phyloP scores from a whole-genome alignment of 2,888 invertebrate genomes.

The Tenthredo notha region DNA sequence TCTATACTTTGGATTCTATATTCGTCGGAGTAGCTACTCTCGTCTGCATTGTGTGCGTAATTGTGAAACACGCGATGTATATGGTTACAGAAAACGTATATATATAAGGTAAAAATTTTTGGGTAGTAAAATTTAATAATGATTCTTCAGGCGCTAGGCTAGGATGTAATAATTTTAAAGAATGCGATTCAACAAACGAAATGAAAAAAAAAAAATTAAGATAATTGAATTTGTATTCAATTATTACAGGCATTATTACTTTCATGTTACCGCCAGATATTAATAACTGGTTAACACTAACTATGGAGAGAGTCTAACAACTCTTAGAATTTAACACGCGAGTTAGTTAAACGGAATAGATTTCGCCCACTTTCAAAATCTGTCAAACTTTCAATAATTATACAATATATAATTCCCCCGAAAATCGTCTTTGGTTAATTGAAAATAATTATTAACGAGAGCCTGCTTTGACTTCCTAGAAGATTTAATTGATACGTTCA shows the following conservation, averaged over 20 bases:
- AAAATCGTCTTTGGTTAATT: background rate
- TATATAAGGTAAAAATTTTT: background rate
- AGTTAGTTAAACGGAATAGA: constrained; percentile 22
- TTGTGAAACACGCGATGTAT: constrained; percentile 12
- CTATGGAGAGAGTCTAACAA: constrained; percentile 6
- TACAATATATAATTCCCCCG: background rate
- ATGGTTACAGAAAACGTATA: background rate
- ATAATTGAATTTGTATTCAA: constrained; percentile 36
- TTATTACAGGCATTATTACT: constrained; percentile 1
- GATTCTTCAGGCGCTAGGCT: background rate
- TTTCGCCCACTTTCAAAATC: constrained; percentile 42
- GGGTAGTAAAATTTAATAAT: background rate
- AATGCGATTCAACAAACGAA: background rate
- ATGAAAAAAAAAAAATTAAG: constrained; percentile 16
- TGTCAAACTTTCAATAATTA: constrained; percentile 8
- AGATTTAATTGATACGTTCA: background rate
- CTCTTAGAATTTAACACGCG: constrained; percentile 10
- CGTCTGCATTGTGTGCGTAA: background rate
- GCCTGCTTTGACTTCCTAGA: background rate
- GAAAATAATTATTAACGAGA: constrained; percentile 17
- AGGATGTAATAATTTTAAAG: background rate
- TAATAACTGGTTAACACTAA: constrained; percentile 5
- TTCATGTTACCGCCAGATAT: constrained; percentile 1
- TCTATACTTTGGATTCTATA: background rate
- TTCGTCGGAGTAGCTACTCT: background rate